These are phyloP conservation scores for Etheostoma nigrum DNA, from an alignment of 2,797 vertebrate genomes.

Conservation along the genomic window DNA sequence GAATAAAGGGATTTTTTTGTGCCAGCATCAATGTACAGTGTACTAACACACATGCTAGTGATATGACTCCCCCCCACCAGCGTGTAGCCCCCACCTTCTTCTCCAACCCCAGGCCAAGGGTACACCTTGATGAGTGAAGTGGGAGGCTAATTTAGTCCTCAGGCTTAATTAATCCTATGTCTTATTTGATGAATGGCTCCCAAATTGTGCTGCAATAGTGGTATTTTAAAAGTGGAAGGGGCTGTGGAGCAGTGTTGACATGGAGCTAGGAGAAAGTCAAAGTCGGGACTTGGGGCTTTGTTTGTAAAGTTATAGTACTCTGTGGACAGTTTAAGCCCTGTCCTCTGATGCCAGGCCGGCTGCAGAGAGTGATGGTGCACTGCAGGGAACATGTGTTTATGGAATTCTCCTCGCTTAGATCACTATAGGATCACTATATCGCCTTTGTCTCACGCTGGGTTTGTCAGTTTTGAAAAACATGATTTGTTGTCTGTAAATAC, in stretches of 20 bases:
- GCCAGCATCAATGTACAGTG: slow-evolving; percentile 49
- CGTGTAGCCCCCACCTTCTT: slow-evolving; percentile 53
- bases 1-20: slow-evolving; percentile 63
- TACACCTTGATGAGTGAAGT: slow-evolving; percentile 87
- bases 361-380: slow-evolving; percentile 65
- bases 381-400: slow-evolving; percentile 67
- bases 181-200: slow-evolving; percentile 89
- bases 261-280: slow-evolving; percentile 83
- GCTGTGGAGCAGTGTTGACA: slow-evolving; percentile 74
- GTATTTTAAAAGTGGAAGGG: slow-evolving; percentile 66
- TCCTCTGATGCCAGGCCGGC: slow-evolving; percentile 69
- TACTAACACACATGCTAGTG: slow-evolving; percentile 59
- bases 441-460: slow-evolving; percentile 71
- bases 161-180: slow-evolving; percentile 90
- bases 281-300: slow-evolving; percentile 80
- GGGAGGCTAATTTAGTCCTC: slow-evolving; percentile 87
- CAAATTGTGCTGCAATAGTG: slow-evolving; percentile 84
- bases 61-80: slow-evolving; percentile 42
- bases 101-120: slow-evolving; percentile 81
- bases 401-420: slow-evolving; percentile 49
- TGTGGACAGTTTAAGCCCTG: slow-evolving; percentile 65
- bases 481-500: slow-evolving; percentile 82
- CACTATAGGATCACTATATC: slow-evolving; percentile 41
- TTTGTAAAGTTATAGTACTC: slow-evolving; percentile 82
- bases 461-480: slow-evolving; percentile 82